A percentile compares a stretch with the other conserved stretches of the same genome.
phyloP scores from a whole-genome alignment of 2,113 vertebrate genomes.

The Hemiscyllium ocellatum region DNA sequence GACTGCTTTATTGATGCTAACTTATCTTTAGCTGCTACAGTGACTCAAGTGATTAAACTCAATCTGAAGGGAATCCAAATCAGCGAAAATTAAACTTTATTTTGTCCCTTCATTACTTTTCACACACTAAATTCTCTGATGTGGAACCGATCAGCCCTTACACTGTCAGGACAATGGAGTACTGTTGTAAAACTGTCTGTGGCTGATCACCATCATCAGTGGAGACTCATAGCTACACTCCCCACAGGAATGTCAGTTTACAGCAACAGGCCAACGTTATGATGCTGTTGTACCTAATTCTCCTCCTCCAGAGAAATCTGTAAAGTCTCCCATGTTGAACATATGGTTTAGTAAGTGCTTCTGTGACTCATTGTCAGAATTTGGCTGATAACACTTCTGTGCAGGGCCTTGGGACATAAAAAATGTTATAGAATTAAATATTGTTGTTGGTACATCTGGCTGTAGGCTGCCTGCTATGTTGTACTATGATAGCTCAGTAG shows the following conservation, averaged over 20 bases:
- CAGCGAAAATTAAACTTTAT: not conserved
- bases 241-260: not conserved
- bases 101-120: not conserved
- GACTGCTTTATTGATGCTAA: not conserved
- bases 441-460: not conserved
- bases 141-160: not conserved
- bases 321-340: not conserved
- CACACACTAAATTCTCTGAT: not conserved
- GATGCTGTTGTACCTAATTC: not conserved
- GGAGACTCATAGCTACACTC: not conserved
- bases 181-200: not conserved
- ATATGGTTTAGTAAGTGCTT: not conserved
- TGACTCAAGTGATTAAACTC: not conserved
- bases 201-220: not conserved
- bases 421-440: not conserved
- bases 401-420: not conserved
- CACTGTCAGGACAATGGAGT: not conserved
- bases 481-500: too few species aligned
- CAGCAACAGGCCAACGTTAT: too few species aligned
- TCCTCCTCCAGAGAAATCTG: not conserved
- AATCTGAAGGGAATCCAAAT: not conserved
- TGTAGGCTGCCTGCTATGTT: not conserved
- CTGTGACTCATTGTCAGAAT: not conserved
- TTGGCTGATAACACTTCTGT: not conserved
- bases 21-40: not conserved